Base-by-base conservation (phyloP, 2,797 vertebrate species). In the Odontamblyopus lacepedii region DNA sequence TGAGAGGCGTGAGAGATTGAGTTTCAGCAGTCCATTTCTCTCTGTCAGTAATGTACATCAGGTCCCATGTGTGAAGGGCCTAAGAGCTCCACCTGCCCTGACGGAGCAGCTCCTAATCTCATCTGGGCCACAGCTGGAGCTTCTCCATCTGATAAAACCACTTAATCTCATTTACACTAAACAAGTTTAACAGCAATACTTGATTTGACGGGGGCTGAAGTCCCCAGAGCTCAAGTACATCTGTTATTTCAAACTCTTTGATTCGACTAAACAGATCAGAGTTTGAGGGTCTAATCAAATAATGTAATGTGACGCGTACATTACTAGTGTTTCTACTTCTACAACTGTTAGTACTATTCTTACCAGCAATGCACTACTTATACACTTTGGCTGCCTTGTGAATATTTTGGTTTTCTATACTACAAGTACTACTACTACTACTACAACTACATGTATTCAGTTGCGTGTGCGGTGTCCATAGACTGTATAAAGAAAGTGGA, bases 1-100 rank as follows among this genome's bases (percentile, higher is more conserved):
- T 85, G 65, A 77, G 79, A 67, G 76, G 87, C 92, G 90, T 88
- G 88, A 88, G 84, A 90, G 93, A 93, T 94, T 92, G 85, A 90
- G 81, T 94, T 94, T 94, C 93, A 92, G 76, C 87, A 76, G 85
- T 80, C 87, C 90, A 92, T 94, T 93, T 91, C 87, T 94, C 92
- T 92, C 88, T 93, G 92, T 94, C 93, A 92, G 91, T 94, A 94
- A 94, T 91, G 92, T 86, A 89, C 90, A 92, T 93, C 88, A 91
- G 89, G 90, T 93, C 88, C 91, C 88, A 88, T 85, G 86, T 90
- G 90, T 85, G 84, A 89, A 93, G 91, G 41, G 88, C 90, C 89
- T 92, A 90, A 93, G 91, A 79, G 84, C 83, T 92, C 91, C 92
- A 93, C 89, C 91, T 91, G 88, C 89, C 82, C 88, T 88, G 81